phyloP scores from a whole-genome alignment of 1,140 invertebrate species.

The Eriosoma lanigerum region DNA sequence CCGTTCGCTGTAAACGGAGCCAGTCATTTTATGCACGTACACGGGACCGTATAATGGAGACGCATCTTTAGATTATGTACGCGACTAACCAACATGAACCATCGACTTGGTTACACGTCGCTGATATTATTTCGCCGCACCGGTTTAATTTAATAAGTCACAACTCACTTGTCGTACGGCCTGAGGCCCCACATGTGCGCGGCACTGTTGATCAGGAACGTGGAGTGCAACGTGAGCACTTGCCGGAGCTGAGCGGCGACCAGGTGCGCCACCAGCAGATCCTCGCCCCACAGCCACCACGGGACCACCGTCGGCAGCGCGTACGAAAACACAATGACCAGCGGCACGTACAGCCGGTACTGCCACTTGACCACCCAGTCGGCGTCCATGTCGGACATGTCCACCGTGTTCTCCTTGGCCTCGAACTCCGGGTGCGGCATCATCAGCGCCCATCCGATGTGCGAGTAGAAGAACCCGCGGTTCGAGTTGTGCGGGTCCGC shows the following conservation, averaged over 20 bases:
- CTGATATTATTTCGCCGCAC: no score
- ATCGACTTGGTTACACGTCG: no score
- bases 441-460: slow-evolving; percentile 86
- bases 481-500: slow-evolving; percentile 83
- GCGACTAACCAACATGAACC: no score
- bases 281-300: slow-evolving; percentile 67
- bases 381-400: slow-evolving; percentile 73
- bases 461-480: slow-evolving; percentile 83
- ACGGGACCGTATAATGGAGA: no score
- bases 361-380: slow-evolving; percentile 72
- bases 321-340: slow-evolving; percentile 53
- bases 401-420: slow-evolving; percentile 74
- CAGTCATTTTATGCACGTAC: no score
- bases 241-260: slow-evolving; percentile 70
- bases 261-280: slow-evolving; percentile 65
- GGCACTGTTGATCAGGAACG: slow-evolving; percentile 76
- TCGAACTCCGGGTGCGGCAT: slow-evolving; percentile 83
- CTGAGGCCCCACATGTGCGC: slow-evolving; percentile 72
- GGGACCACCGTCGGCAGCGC: slow-evolving; percentile 64
- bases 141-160: slow-evolving; percentile 58
- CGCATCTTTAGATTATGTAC: no score
- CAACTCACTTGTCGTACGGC: slow-evolving; percentile 75
- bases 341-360: slow-evolving; percentile 60
- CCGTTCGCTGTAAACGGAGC: no score
- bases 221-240: slow-evolving; percentile 68